These are phyloP conservation scores for Himantopus leucocephalus DNA, from an alignment of 2,113 vertebrate genomes.

Conservation along the genomic window DNA sequence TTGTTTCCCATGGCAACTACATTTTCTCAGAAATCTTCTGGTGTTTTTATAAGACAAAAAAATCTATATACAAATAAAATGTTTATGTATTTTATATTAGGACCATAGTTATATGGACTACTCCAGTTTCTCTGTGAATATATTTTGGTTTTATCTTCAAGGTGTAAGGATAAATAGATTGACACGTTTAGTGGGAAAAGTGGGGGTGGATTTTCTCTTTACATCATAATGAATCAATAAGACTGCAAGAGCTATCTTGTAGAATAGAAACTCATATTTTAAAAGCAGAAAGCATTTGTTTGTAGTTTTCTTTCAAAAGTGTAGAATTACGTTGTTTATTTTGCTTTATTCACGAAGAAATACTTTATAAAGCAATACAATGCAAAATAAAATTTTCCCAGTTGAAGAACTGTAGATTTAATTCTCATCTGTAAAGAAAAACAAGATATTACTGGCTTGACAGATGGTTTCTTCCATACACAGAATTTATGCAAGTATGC, in stretches of 20 bases:
- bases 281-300: not conserved
- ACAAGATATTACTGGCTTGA: not conserved
- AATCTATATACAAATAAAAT: not conserved
- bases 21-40: not conserved
- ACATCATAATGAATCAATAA: not conserved
- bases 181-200: not conserved
- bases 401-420: not conserved
- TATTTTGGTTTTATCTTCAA: not conserved
- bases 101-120: not conserved
- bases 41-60: not conserved
- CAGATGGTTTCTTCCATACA: not conserved
- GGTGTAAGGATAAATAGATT: not conserved
- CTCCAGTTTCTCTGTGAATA: not conserved
- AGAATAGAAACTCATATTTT: not conserved
- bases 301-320: not conserved
- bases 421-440: not conserved
- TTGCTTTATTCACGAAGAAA: not conserved
- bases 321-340: not conserved
- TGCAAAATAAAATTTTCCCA: not conserved
- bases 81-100: not conserved
- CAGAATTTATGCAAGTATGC: not conserved
- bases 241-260: not conserved
- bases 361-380: not conserved
- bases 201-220: not conserved
- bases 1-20: constrained; percentile 10